Conservation (phyloP, 2,888 invertebrate species). For the Drosophila barbarae region DNA sequence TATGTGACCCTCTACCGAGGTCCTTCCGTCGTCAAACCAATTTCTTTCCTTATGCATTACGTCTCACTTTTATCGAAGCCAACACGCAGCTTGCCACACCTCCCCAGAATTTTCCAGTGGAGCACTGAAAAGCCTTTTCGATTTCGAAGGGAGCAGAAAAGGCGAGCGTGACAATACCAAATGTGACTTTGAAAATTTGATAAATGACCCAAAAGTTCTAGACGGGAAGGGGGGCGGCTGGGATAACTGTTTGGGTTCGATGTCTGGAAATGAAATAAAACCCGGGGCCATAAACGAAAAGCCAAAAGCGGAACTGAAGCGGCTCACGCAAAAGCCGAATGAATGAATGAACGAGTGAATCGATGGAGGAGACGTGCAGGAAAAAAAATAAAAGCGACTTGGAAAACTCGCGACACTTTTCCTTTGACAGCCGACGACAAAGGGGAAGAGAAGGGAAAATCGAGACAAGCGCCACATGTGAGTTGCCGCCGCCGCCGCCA, state of each 20-base stretch:
- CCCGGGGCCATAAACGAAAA: conserved; percentile 43
- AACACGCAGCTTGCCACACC: conserved; percentile 51
- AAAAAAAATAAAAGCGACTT: conserved; percentile 36
- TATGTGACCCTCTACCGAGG: conserved; percentile 46
- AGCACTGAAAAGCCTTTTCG: conserved; percentile 53
- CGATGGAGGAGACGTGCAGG: conserved; percentile 51
- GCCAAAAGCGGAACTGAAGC: conserved; percentile 60
- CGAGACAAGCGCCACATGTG: conserved; percentile 58
- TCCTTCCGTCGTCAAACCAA: conserved; percentile 33
- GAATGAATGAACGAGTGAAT: conserved; percentile 45
- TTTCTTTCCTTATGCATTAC: conserved; percentile 38
- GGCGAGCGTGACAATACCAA: conserved; percentile 74
- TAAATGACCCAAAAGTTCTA: conserved; percentile 72
- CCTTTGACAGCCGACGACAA: conserved; percentile 63
- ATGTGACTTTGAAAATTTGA: conserved; percentile 78
- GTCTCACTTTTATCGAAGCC: conserved; percentile 59
- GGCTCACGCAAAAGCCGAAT: conserved; percentile 40
- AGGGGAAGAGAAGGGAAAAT: neutral
- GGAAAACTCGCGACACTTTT: conserved; percentile 57
- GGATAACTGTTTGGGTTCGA: conserved; percentile 29
- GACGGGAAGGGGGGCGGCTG: conserved; percentile 4
- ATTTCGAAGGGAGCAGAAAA: conserved; percentile 47
- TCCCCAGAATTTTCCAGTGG: conserved; percentile 19
- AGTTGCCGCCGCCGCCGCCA: conserved; percentile 26
- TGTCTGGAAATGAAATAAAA: conserved; percentile 61